Percentiles rank a stretch among this genome's conserved stretches.
Evolutionary conservation across 2,888 invertebrate genomes (phyloP).

Genomic region (Bellardia bayeri): DNA sequence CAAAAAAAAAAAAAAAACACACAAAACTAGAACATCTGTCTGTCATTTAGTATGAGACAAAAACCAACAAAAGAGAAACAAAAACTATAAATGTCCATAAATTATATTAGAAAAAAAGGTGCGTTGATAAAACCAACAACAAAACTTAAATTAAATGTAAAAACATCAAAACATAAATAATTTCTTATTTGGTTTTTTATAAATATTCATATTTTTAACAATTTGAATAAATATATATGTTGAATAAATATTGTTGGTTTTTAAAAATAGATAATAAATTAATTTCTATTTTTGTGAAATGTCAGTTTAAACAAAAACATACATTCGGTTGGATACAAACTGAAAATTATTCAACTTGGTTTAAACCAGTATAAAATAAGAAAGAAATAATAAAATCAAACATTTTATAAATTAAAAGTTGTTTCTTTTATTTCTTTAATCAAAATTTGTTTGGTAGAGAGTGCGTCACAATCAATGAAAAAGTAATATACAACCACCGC

Average conservation of each 20-base stretch:
- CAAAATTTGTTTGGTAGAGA: conserved; percentile 8
- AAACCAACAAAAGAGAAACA: conserved; percentile 8
- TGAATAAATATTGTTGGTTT: neutral
- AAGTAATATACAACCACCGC: conserved; percentile 9
- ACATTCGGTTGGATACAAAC: neutral
- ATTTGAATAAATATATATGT: conserved; percentile 17
- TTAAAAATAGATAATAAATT: conserved; percentile 30
- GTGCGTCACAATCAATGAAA: conserved; percentile 39
- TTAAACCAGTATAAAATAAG: conserved; percentile 24
- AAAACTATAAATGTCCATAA: conserved; percentile 44
- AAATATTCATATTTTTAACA: conserved; percentile 50
- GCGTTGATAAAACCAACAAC: conserved; percentile 33
- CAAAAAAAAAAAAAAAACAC: neutral
- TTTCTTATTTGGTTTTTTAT: conserved; percentile 29
- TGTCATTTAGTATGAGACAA: conserved; percentile 25
- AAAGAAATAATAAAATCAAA: conserved; percentile 26
- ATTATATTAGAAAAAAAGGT: conserved; percentile 53
- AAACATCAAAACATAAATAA: conserved; percentile 32
- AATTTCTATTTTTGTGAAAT: conserved; percentile 41
- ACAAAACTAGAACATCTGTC: conserved; percentile 61
- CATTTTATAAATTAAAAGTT: conserved; percentile 23
- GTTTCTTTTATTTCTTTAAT: conserved; percentile 15
- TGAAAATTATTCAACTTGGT: conserved; percentile 4
- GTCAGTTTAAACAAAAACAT: neutral
- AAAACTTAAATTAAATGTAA: conserved; percentile 43